These are phyloP conservation scores for Dendropsophus ebraccatus DNA, from an alignment of 2,113 vertebrate species.

Conservation along the genomic window DNA sequence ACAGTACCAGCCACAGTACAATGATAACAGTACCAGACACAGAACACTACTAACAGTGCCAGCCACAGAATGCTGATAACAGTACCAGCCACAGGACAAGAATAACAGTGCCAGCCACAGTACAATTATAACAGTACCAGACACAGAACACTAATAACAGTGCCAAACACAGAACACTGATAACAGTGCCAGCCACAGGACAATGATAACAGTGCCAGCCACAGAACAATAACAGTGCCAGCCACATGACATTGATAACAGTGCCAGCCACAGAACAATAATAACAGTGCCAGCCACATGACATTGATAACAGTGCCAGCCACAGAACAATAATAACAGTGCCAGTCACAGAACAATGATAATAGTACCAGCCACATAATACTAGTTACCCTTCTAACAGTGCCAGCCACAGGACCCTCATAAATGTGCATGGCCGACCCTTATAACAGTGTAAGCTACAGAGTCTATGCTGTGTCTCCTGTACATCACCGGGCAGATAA, in stretches of 20 bases:
- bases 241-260: not conserved
- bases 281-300: not conserved
- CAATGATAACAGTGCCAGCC: not conserved
- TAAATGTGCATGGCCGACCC: not conserved
- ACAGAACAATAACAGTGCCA: not conserved
- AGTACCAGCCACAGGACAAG: not conserved
- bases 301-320: not conserved
- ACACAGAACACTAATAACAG: not conserved
- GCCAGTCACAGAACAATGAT: not conserved
- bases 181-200: not conserved
- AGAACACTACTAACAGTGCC: not conserved
- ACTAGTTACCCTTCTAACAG: not conserved
- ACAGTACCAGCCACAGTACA: not conserved
- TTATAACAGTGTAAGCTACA: not conserved
- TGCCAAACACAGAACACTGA: not conserved
- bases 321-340: not conserved
- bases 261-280: not conserved
- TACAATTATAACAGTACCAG: not conserved
- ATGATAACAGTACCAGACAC: not conserved
- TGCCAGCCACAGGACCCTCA: not conserved
- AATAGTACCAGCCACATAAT: not conserved
- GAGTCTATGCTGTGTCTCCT: no score
- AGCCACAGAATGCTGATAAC: not conserved
- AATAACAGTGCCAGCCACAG: not conserved
- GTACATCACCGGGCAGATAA: no score